Conservation (phyloP, 2,888 invertebrate species). For the Drosophila anomelani region DNA sequence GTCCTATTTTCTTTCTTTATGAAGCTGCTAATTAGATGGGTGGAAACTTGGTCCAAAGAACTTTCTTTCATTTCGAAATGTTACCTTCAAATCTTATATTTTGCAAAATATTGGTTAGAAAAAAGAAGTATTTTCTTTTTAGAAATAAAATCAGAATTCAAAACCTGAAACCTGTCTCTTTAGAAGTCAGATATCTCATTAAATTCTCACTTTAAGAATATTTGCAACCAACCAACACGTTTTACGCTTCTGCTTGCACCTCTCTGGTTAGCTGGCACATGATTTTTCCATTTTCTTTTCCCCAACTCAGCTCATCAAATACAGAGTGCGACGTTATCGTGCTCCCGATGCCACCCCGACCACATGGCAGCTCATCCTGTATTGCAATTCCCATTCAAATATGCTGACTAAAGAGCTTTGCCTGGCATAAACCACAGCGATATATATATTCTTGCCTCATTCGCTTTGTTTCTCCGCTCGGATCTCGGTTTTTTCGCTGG, state of each 20-base stretch:
- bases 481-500: constrained; percentile 14
- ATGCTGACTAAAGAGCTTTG: constrained; percentile 61
- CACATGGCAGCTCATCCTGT: constrained; percentile 41
- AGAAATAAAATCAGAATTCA: neutral
- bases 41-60: neutral
- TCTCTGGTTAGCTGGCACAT: constrained; percentile 4
- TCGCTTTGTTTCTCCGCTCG: constrained; percentile 36
- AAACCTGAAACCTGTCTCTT: neutral
- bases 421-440: constrained; percentile 37
- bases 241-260: neutral
- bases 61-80: neutral
- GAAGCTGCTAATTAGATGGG: constrained; percentile 47
- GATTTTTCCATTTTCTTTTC: constrained; percentile 26
- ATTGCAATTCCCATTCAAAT: constrained; percentile 65
- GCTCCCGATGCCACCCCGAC: constrained; percentile 16
- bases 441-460: constrained; percentile 33
- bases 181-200: neutral
- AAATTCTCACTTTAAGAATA: neutral
- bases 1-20: constrained; percentile 45
- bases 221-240: neutral
- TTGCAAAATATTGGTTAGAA: neutral
- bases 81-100: neutral
- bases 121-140: neutral
- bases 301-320: constrained; percentile 9
- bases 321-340: constrained; percentile 26